These are phyloP conservation scores for Rhabdomys pumilio DNA, from an alignment of 2,797 vertebrate species.

Conservation along the genomic window DNA sequence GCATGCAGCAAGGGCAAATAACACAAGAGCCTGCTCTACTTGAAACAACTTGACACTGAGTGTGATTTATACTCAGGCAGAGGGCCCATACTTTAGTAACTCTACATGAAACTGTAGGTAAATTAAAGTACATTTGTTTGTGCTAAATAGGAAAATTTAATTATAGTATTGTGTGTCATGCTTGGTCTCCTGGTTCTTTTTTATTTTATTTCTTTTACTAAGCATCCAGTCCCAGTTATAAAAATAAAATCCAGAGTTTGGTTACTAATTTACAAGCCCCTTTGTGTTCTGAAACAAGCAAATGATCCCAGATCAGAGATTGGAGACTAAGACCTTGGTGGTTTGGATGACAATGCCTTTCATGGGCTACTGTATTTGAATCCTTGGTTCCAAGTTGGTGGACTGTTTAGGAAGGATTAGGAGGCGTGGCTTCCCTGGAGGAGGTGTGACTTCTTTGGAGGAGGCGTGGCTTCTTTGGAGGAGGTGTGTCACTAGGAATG, in stretches of 20 bases:
- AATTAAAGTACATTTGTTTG: constrained; percentile 41
- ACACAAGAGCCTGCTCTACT: constrained; percentile 10
- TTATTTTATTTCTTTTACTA: constrained; percentile 32
- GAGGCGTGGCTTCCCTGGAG: not conserved
- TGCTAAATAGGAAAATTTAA: constrained; percentile 40
- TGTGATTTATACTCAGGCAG: not conserved
- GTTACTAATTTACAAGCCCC: not conserved
- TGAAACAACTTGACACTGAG: constrained; percentile 39
- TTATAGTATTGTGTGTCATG: not conserved
- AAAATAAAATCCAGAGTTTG: not conserved
- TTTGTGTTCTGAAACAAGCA: not conserved
- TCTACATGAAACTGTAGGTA: constrained; percentile 27
- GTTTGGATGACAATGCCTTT: not conserved
- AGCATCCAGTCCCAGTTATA: not conserved
- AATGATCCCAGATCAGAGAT: not conserved
- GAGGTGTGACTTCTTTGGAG: too few relatives aligned
- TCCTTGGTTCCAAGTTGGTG: too few relatives aligned
- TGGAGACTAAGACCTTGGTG: not conserved
- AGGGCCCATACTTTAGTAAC: not conserved
- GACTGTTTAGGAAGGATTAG: not conserved
- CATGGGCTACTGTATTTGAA: not conserved
- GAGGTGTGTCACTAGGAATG: not conserved
- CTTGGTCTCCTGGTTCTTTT: not conserved
- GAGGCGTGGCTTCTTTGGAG: not conserved
- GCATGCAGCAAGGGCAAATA: not conserved